Conservation (phyloP, 1,140 invertebrate genomes). For the Apis laboriosa region DNA sequence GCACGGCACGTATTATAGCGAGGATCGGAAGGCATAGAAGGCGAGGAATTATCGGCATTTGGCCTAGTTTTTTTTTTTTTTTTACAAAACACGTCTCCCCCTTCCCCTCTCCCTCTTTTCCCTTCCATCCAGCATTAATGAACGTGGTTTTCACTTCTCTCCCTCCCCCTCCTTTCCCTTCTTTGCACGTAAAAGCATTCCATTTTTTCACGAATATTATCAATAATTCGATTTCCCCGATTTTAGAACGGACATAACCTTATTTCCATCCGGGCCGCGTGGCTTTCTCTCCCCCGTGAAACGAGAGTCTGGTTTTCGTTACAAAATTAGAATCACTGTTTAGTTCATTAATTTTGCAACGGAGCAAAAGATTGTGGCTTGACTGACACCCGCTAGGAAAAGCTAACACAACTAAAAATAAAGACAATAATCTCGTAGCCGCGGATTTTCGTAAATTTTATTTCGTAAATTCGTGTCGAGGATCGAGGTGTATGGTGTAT, state of each 20-base stretch:
- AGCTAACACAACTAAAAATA: background rate
- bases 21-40: background rate
- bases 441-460: background rate
- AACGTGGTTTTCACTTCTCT: background rate
- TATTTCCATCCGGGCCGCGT: background rate
- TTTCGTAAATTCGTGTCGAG: too few species aligned
- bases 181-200: background rate
- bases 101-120: background rate
- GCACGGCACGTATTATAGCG: too few species aligned
- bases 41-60: constrained; percentile 25
- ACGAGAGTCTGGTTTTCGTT: background rate
- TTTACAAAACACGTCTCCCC: background rate
- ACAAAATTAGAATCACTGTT: background rate
- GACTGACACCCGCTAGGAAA: background rate
- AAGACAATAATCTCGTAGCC: background rate
- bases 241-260: background rate
- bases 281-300: background rate
- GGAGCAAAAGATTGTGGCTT: background rate
- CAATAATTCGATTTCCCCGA: background rate
- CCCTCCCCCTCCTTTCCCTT: too few species aligned
- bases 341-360: constrained; percentile 11
- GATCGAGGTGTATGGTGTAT: too few species aligned
- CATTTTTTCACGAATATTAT: background rate
- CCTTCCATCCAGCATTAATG: background rate
- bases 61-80: constrained; percentile 3